phyloP scores from a whole-genome alignment of 2,113 vertebrate species.

The Panthera tigris region DNA sequence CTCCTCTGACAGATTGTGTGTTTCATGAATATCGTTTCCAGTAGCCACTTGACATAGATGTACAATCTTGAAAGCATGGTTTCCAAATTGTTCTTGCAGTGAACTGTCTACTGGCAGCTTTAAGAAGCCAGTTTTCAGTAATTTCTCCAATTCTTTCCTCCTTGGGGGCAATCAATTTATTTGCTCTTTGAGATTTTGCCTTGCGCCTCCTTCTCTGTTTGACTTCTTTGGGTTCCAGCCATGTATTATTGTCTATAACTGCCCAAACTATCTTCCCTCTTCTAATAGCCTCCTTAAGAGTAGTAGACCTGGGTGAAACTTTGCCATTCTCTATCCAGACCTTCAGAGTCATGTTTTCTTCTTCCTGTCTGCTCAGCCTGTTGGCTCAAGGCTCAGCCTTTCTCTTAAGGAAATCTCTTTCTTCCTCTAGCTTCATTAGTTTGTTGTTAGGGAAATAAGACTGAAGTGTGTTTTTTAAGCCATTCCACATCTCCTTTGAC shows the following conservation, averaged over 20 bases:
- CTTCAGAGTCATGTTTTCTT: not conserved
- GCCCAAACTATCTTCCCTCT: not conserved
- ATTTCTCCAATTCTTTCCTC: not conserved
- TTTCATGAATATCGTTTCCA: not conserved
- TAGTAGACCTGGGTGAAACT: not conserved
- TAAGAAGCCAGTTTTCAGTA: not conserved
- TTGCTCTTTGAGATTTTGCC: not conserved
- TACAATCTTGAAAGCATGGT: not conserved
- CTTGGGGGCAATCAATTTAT: not conserved
- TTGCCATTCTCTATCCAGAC: not conserved
- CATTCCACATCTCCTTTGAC: not conserved
- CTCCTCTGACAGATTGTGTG: not conserved
- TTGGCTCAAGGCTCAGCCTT: not conserved
- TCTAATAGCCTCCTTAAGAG: not conserved
- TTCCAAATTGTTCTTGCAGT: not conserved
- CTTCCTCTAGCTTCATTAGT: not conserved
- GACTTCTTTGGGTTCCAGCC: not conserved
- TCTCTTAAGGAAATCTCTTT: not conserved
- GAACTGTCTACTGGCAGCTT: not conserved
- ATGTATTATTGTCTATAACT: not conserved
- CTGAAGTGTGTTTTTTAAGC: slow-evolving; percentile 15
- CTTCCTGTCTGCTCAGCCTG: not conserved
- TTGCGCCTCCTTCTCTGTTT: not conserved
- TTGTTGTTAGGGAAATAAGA: not conserved
- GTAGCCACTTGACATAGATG: not conserved